Percentiles rank a stretch among this genome's conserved stretches.
Evolutionary conservation across 2,113 vertebrate genomes (phyloP).

Genomic region (Clupea harengus): DNA sequence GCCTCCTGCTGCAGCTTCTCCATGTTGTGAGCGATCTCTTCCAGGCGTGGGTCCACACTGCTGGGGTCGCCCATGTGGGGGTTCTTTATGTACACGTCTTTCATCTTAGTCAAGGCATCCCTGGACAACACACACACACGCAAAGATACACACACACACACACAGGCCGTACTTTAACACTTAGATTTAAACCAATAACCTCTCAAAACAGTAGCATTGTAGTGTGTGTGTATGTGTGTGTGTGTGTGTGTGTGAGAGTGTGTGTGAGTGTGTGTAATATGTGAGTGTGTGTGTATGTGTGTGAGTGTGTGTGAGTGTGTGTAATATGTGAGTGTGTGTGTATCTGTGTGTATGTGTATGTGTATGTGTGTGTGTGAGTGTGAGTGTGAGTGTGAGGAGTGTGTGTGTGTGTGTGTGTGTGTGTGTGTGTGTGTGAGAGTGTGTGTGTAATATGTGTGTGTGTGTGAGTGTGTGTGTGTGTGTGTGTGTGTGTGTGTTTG

Average conservation of each 20-base stretch:
- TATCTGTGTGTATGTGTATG: background rate
- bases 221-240: background rate
- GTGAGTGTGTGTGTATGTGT: background rate
- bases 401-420: background rate
- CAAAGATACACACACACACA: background rate
- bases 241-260: background rate
- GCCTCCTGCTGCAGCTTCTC: constrained; percentile 83
- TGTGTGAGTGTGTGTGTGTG: background rate
- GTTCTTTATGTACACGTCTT: constrained; percentile 90
- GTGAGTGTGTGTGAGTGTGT: constrained; percentile 26
- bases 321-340: background rate
- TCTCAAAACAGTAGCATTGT: no score
- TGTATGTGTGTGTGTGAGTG: constrained; percentile 20
- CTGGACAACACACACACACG: constrained; percentile 59
- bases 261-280: constrained; percentile 16
- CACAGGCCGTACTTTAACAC: background rate
- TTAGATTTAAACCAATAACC: no score
- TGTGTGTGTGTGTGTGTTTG: background rate
- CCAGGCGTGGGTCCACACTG: constrained; percentile 84
- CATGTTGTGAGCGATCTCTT: constrained; percentile 84
- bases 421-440: background rate
- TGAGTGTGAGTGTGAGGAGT: no score
- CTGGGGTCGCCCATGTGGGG: constrained; percentile 90
- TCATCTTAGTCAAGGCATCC: constrained; percentile 93
- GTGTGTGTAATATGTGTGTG: no score